phyloP scores from a whole-genome alignment of 1,140 invertebrate species.

The Saccostrea cuccullata region DNA sequence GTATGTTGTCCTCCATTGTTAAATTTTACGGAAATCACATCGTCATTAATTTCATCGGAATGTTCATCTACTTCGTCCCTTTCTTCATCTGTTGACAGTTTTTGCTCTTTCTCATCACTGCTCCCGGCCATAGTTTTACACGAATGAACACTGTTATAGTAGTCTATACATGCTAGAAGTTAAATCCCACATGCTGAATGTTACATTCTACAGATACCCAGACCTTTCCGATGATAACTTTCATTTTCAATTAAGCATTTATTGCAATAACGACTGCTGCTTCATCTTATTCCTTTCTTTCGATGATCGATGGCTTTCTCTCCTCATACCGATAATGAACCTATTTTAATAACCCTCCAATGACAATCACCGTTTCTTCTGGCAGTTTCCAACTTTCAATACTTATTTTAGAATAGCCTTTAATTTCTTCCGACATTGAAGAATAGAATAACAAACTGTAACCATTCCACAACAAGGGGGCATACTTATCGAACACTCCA shows the following conservation, averaged over 20 bases:
- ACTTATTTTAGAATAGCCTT: neutral
- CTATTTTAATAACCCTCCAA: conserved; percentile 27
- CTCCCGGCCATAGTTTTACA: conserved; percentile 1
- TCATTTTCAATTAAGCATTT: conserved; percentile 28
- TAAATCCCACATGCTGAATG: neutral
- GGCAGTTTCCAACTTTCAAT: conserved; percentile 9
- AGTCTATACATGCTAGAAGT: neutral
- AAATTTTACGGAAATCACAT: neutral
- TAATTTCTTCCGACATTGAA: conserved; percentile 24
- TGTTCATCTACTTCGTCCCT: neutral
- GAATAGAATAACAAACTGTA: conserved; percentile 12
- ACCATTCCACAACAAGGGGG: neutral
- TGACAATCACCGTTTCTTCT: neutral
- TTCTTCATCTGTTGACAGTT: neutral
- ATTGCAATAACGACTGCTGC: neutral
- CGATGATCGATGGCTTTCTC: neutral
- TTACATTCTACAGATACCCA: neutral
- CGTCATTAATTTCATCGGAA: neutral
- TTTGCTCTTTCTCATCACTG: conserved; percentile 3
- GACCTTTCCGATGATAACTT: neutral
- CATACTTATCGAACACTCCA: neutral
- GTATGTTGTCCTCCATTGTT: neutral
- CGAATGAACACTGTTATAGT: neutral
- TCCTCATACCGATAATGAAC: conserved; percentile 14
- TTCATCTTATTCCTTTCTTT: neutral